phyloP scores from a whole-genome alignment of 1,140 invertebrate genomes.

The Drosophila littoralis region DNA sequence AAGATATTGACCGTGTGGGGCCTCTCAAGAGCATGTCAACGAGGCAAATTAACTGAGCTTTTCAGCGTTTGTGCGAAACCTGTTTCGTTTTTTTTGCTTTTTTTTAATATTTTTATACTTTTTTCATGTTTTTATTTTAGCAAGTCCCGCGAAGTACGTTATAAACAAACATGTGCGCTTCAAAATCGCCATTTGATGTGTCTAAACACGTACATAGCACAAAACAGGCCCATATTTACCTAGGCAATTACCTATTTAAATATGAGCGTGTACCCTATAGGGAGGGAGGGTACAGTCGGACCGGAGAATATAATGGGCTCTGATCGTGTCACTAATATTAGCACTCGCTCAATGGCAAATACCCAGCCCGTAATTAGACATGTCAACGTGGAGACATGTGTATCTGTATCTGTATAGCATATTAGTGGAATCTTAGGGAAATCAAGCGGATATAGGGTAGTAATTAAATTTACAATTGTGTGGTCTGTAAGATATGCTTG shows the following conservation, averaged over 20 bases:
- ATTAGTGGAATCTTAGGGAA: constrained; percentile 14
- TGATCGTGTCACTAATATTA: constrained; percentile 33
- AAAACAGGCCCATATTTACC: constrained; percentile 50
- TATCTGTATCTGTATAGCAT: constrained; percentile 1
- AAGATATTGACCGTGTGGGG: neutral
- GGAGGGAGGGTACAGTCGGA: neutral
- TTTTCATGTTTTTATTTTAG: constrained; percentile 4
- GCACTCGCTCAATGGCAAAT: constrained; percentile 13
- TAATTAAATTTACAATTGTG: constrained; percentile 12
- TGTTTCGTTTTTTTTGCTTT: constrained; percentile 33
- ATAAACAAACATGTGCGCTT: constrained; percentile 12
- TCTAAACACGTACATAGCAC: constrained; percentile 8
- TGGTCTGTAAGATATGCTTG: constrained; percentile 5
- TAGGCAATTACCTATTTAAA: constrained; percentile 47
- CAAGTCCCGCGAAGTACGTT: constrained; percentile 13
- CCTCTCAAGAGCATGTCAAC: constrained; percentile 5
- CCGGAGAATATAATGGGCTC: constrained; percentile 7
- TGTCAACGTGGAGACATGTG: neutral
- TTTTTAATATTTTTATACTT: constrained; percentile 5
- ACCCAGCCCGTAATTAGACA: constrained; percentile 18
- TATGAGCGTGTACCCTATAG: neutral
- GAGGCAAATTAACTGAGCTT: constrained; percentile 43
- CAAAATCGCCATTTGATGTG: constrained; percentile 20
- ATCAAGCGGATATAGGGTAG: constrained; percentile 19
- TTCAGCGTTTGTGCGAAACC: constrained; percentile 8